Base-by-base conservation (phyloP, 1,140 invertebrate genomes). In the Drosophila mojavensis region DNA sequence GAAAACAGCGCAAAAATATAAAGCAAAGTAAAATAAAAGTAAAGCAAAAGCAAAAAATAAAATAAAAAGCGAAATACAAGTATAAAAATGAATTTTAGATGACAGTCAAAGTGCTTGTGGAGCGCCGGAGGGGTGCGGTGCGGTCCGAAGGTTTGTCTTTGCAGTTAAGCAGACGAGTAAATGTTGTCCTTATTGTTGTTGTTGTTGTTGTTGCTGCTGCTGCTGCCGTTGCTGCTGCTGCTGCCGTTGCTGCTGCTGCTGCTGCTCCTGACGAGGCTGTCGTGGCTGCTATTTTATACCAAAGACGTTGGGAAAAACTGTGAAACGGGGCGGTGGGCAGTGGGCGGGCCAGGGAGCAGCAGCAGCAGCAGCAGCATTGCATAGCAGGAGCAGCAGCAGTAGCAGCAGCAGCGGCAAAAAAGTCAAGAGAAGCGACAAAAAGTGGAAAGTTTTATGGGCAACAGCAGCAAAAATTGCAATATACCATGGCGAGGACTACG, bases 61-160 rank as follows among this genome's bases (percentile, higher is more conserved):
- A 69, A 30, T 30, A 69, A 43, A 45, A 54, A 70, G 75, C 33
- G 41, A 71, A 75, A 89, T 78, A 89, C 80, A 84, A 89, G 84
- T 89, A 89, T 89, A 89, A 89, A 89, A 89, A 89, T 89, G 84
- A 89, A 89, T 89, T 89, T 89, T 89, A 89, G 84, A 89, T 89
- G 84, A 89, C 84, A 89, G 84, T 79, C 84, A 89, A 88, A 88
- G 80, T 82, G 75, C 45, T 65, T 30, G 47, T 45, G 10, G 33
- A 9, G 28, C 9, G 20, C 10, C 11, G 77, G 67, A 26, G 65
- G 13, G 43, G 15, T n/a, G 50, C 17, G 43, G 62, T 45, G 75
- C 39, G 61, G 50, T 63, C 61, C 45, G 54, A 63, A 79, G 82
- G 82, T 86, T 88, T 88, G 84, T 88, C 83, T 88, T 88, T 88